Percentiles rank a stretch among this genome's conserved stretches.
Evolutionary conservation across 2,797 vertebrate species (phyloP).

Genomic region (Cyclura pinguis): DNA sequence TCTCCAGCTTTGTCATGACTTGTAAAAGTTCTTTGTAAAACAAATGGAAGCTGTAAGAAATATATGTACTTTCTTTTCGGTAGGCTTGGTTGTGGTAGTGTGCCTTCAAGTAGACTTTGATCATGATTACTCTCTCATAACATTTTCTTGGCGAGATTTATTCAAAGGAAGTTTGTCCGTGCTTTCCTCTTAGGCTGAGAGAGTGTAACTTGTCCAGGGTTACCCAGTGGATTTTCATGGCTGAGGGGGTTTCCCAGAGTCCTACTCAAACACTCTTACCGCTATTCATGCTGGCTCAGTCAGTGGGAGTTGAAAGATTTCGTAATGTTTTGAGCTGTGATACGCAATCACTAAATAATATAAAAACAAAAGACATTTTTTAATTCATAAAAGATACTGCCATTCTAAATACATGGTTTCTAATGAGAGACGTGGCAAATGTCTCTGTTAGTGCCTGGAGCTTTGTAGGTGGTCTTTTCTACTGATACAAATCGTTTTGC

Average conservation of each 20-base stretch:
- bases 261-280: too few species aligned
- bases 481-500: constrained; percentile 57
- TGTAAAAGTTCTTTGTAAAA: constrained; percentile 54
- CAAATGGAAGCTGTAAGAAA: constrained; percentile 56
- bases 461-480: constrained; percentile 73
- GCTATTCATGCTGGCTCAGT: too few species aligned
- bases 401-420: constrained; percentile 48
- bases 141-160: too few species aligned
- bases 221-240: too few species aligned
- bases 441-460: constrained; percentile 43
- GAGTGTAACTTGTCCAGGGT: too few species aligned
- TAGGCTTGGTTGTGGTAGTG: background rate
- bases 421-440: constrained; percentile 58
- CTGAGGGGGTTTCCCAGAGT: too few species aligned
- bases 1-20: constrained; percentile 41
- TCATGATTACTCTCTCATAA: too few species aligned
- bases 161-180: too few species aligned
- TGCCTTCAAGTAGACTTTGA: too few species aligned
- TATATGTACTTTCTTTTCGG: constrained; percentile 31
- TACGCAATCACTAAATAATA: constrained; percentile 35
- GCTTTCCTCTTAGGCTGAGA: too few species aligned
- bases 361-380: constrained; percentile 35
- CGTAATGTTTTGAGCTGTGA: constrained; percentile 57
- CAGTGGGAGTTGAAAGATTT: background rate
- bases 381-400: background rate